Evolutionary conservation across 2,113 vertebrate species (phyloP).

Genomic region (Boleophthalmus pectinirostris): DNA sequence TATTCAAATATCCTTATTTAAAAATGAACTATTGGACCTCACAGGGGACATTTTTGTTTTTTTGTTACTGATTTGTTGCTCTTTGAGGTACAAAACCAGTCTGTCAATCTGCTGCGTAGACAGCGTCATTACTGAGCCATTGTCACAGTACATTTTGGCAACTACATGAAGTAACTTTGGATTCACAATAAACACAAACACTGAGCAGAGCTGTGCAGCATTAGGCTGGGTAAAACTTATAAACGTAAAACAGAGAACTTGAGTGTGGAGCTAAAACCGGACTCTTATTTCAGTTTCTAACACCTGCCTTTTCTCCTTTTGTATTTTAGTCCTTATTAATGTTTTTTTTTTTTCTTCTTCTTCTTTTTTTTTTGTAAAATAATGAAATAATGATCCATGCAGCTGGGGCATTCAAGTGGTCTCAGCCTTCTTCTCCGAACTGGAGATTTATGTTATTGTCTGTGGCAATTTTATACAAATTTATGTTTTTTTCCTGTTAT

Average conservation of each 20-base stretch:
- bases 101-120: conserved; percentile 10
- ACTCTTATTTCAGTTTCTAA: conserved; percentile 83
- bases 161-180: conserved; percentile 22
- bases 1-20: conserved; percentile 24
- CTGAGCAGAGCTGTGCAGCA: conserved; percentile 30
- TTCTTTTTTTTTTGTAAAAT: conserved; percentile 57
- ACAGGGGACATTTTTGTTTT: conserved; percentile 14
- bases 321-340: conserved; percentile 76
- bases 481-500: conserved; percentile 73
- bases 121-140: conserved; percentile 38
- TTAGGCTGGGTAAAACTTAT: conserved; percentile 43
- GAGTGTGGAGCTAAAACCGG: conserved; percentile 64
- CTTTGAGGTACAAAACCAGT: conserved; percentile 35
- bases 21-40: conserved; percentile 62
- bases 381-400: conserved; percentile 40
- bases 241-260: conserved; percentile 18
- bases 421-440: conserved; percentile 78
- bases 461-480: conserved; percentile 89
- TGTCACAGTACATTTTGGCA: conserved; percentile 21
- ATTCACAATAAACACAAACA: conserved; percentile 20
- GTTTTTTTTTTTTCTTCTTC: too few relatives aligned
- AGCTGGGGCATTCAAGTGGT: conserved; percentile 74
- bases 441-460: conserved; percentile 89
- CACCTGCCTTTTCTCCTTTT: conserved; percentile 79
- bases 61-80: conserved; percentile 10